Evolutionary conservation across 2,888 invertebrate genomes (phyloP).

Genomic region (Clostera curtula): DNA sequence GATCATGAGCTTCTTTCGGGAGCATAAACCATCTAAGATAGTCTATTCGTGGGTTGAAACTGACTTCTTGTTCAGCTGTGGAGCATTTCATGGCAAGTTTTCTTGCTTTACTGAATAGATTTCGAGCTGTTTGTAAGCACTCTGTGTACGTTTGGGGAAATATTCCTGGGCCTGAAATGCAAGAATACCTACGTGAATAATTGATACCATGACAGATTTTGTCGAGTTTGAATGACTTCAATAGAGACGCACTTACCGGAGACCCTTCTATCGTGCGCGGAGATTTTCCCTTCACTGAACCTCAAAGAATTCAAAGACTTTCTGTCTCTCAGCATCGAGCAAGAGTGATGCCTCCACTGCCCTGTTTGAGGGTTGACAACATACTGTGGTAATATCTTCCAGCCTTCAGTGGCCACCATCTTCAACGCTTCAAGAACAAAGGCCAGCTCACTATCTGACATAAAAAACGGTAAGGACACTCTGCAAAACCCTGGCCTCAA

Average conservation of each 20-base stretch:
- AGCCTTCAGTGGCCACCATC: slow-evolving; percentile 91
- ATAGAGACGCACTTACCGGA: slow-evolving; percentile 59
- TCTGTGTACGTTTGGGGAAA: slow-evolving; percentile 85
- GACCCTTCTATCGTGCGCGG: slow-evolving; percentile 80
- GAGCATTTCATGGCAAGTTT: slow-evolving; percentile 84
- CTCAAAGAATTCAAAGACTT: slow-evolving; percentile 87
- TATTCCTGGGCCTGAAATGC: slow-evolving; percentile 75
- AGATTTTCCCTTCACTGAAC: slow-evolving; percentile 85
- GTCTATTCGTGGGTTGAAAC: slow-evolving; percentile 81
- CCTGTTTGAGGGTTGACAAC: slow-evolving; percentile 90
- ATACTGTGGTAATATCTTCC: slow-evolving; percentile 92
- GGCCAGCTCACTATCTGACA: slow-evolving; percentile 84
- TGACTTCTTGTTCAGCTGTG: slow-evolving; percentile 82
- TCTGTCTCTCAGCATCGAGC: slow-evolving; percentile 85
- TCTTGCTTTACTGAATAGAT: slow-evolving; percentile 84
- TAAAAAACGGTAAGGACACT: slow-evolving; percentile 89
- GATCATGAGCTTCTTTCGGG: slow-evolving; percentile 88
- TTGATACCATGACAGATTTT: not conserved
- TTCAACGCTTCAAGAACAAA: slow-evolving; percentile 89
- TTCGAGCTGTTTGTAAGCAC: slow-evolving; percentile 85
- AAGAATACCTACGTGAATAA: slow-evolving; percentile 5
- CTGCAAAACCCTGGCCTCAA: slow-evolving; percentile 90
- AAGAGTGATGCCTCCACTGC: slow-evolving; percentile 91
- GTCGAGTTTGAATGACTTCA: not conserved
- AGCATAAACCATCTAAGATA: slow-evolving; percentile 91